These are phyloP conservation scores for Chloroceryle inda DNA, from an alignment of 2,797 vertebrate genomes.

Conservation along the genomic window DNA sequence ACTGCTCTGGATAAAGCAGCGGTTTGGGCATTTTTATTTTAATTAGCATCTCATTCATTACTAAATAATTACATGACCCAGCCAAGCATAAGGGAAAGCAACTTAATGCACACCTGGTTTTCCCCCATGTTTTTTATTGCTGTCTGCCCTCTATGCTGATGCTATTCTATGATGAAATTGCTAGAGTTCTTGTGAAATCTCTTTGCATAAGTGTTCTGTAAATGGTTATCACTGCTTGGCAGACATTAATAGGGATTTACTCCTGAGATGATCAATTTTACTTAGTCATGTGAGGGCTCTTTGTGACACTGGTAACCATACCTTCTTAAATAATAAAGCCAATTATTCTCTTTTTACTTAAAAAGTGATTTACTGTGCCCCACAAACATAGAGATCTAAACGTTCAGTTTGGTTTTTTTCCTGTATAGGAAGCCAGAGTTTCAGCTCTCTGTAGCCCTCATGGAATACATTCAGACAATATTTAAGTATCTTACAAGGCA, in stretches of 20 bases:
- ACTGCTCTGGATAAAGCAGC: neutral
- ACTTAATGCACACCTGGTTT: neutral
- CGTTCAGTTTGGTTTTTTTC: neutral
- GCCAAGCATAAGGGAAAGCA: neutral
- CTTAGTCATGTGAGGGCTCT: neutral
- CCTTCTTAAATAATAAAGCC: neutral
- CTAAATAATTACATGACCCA: neutral
- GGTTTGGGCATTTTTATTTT: neutral
- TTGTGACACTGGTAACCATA: neutral
- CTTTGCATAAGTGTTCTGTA: neutral
- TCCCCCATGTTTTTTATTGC: neutral
- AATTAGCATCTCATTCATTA: neutral
- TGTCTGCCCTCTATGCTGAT: neutral
- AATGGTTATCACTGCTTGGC: neutral
- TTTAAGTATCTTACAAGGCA: neutral
- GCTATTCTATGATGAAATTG: neutral
- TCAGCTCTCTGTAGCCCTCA: neutral
- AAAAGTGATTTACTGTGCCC: neutral
- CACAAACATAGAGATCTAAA: neutral
- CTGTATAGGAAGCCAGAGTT: neutral
- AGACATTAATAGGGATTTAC: neutral
- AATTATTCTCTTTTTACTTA: neutral
- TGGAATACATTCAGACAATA: neutral
- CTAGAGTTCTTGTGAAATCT: neutral
- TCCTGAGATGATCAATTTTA: neutral